Evolutionary conservation across 2,113 vertebrate genomes (phyloP).

Genomic region (Neoarius graeffei): DNA sequence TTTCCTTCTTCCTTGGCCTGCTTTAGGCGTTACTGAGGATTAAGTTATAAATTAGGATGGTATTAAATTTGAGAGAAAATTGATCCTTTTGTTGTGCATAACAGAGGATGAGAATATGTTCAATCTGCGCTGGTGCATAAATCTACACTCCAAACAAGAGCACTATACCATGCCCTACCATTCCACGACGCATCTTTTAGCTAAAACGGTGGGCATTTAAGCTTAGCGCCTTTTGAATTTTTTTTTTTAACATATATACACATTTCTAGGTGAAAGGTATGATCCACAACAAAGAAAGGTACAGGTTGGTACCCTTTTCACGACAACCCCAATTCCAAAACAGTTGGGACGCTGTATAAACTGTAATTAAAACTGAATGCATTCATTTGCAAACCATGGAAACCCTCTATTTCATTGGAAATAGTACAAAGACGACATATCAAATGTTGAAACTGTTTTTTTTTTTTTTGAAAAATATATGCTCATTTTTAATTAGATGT

Average conservation of each 20-base stretch:
- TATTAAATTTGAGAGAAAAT: neutral
- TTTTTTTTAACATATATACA: neutral
- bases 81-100: neutral
- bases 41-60: neutral
- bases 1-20: neutral
- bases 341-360: no score
- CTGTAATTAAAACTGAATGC: no score
- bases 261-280: neutral
- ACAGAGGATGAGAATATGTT: neutral
- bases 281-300: neutral
- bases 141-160: neutral
- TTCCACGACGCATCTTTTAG: neutral
- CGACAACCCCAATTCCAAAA: no score
- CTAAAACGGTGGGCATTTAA: neutral
- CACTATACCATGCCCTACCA: neutral
- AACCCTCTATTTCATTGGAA: no score
- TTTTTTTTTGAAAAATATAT: no score
- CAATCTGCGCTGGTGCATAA: neutral
- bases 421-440: no score
- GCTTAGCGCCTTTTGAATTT: neutral
- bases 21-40: neutral
- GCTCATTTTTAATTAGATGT: no score
- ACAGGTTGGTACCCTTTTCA: neutral
- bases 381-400: no score
- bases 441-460: no score